Base-by-base conservation (phyloP, 2,113 vertebrate species). In the Gasterosteus aculeatus region DNA sequence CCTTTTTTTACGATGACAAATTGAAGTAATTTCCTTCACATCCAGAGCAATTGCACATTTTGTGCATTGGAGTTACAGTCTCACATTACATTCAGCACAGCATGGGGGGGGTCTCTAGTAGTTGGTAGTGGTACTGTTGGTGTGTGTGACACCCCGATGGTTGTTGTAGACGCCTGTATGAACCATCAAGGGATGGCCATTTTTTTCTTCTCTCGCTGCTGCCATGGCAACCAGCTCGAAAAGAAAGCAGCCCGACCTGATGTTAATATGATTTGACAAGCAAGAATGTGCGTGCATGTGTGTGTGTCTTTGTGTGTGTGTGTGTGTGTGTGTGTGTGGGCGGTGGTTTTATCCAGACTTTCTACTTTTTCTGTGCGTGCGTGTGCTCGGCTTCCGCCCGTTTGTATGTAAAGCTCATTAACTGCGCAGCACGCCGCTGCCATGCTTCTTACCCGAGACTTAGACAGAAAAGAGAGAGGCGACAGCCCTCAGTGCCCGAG, bases 211-310 rank as follows among this genome's bases (percentile, higher is more conserved):
- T 80, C 84, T 75, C 59, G 0, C 58, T 80, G 91, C 90, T 92
- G 87, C 91, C 89, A 91, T 93, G 78, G 91, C 87, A 93, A 93
- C 91, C 46, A 68, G 66, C 84, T 87, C n/a, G 78, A 75, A 75
- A 86, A 87, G 84, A 87, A 88, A 85, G 60, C 69, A 80, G 35
- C 80, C 90, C 87, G 86, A 90, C 90, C 86, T 84, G 88, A 92
- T 75, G 82, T 54, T 93, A 92, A 93, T 91, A 84, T 92, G 84
- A 85, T 91, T 61, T 92, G 92, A 93, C 86, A 91, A 73, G 85
- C 82, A 77, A 59, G 82, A 81, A 81, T 69, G 82, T 89, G 81
- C 10, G 14, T 69, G 73, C 39, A 54, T 33, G 72, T 44, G 73
- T 61, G 77, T 22, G 33, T 61, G 69, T 72, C 58, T 44, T 72